A percentile compares a stretch with the other conserved stretches of the same genome.
Conservation (phyloP, 2,888 invertebrate species). For the Escarpia spicata region DNA sequence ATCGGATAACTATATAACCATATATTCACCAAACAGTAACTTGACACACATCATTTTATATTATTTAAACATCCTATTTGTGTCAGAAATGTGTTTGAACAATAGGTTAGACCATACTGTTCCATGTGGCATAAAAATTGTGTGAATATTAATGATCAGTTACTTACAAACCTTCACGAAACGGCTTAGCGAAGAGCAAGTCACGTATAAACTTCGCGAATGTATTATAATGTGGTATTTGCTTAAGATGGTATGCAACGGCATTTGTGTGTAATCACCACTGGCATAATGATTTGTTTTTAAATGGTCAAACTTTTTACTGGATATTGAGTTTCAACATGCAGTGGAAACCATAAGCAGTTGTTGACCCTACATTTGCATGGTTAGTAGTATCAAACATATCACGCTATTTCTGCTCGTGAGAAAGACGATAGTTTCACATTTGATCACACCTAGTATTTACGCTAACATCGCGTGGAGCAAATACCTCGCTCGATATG, state of each 20-base stretch:
- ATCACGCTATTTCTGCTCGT: neutral
- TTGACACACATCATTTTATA: neutral
- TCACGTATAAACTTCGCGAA: neutral
- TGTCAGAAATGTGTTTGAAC: neutral
- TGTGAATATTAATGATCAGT: neutral
- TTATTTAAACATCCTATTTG: neutral
- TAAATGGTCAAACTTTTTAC: neutral
- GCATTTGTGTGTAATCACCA: neutral
- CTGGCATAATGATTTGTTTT: neutral
- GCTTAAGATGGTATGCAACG: too few relatives aligned
- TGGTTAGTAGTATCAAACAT: neutral
- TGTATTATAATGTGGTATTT: neutral
- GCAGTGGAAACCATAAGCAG: neutral
- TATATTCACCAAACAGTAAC: neutral
- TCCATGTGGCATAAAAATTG: neutral
- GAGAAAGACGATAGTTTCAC: neutral
- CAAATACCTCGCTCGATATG: neutral
- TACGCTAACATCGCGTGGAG: neutral
- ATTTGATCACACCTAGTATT: neutral
- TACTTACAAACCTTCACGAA: neutral
- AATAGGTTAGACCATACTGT: too few relatives aligned
- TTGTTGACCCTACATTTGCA: neutral
- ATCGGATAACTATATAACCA: neutral
- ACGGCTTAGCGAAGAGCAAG: neutral
- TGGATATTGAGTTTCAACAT: neutral